These are phyloP conservation scores for Leistus spinibarbis DNA, from an alignment of 2,888 invertebrate genomes.

Conservation along the genomic window DNA sequence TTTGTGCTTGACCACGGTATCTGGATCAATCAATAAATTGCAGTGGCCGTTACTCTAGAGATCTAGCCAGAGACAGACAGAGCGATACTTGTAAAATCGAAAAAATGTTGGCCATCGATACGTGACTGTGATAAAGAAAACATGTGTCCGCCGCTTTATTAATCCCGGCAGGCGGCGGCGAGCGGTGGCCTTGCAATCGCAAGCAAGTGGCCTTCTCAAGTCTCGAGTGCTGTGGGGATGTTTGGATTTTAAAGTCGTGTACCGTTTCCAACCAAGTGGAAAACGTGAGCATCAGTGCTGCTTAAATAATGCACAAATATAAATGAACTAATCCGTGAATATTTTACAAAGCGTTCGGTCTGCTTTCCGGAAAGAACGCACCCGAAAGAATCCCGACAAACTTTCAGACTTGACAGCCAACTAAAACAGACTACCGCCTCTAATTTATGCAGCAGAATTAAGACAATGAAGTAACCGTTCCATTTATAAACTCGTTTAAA, in stretches of 20 bases:
- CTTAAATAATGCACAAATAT: conserved; percentile 33
- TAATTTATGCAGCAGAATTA: not conserved
- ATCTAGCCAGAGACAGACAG: not conserved
- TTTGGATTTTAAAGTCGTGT: conserved; percentile 23
- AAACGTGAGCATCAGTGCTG: conserved; percentile 18
- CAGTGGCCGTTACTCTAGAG: not conserved
- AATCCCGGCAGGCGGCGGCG: conserved; percentile 27
- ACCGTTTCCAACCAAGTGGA: conserved; percentile 11
- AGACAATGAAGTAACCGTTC: not conserved
- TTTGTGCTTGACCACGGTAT: too few relatives aligned
- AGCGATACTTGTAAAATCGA: not conserved
- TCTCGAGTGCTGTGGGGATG: not conserved
- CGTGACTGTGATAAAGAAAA: conserved; percentile 40
- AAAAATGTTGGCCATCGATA: conserved; percentile 29
- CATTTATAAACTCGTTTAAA: not conserved
- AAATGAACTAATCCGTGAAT: conserved; percentile 38
- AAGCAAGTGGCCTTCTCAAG: not conserved
- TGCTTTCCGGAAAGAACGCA: conserved; percentile 7
- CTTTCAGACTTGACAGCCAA: not conserved
- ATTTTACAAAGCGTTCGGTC: conserved; percentile 20
- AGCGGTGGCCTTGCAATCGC: too few relatives aligned
- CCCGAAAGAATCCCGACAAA: not conserved
- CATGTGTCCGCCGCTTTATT: conserved; percentile 35
- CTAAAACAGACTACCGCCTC: too few relatives aligned
- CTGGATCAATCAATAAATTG: not conserved